phyloP scores from a whole-genome alignment of 1,140 invertebrate species.

The Tachypleus tridentatus region DNA sequence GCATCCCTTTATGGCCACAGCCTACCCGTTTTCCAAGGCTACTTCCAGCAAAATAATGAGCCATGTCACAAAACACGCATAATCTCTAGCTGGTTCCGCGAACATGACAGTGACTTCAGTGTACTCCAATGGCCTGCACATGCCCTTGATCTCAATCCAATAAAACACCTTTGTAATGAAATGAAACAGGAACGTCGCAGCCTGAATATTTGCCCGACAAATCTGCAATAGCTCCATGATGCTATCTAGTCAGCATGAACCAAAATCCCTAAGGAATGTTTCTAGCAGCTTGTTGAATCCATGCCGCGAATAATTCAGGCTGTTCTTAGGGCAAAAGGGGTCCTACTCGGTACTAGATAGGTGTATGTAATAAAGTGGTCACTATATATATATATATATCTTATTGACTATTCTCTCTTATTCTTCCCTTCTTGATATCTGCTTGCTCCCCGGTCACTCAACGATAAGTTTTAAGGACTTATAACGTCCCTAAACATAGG shows the following conservation, averaged over 20 bases:
- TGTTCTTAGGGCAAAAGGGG: no score
- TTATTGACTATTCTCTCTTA: no score
- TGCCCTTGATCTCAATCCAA: conserved; percentile 1
- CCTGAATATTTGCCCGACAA: conserved; percentile 7
- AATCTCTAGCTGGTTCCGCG: neutral
- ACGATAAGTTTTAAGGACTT: no score
- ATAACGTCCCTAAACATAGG: no score
- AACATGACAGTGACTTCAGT: neutral
- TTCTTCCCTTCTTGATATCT: no score
- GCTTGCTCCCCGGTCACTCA: no score
- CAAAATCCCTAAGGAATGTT: neutral
- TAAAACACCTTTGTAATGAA: neutral
- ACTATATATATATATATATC: no score
- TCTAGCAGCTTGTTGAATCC: no score
- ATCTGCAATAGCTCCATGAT: conserved; percentile 7
- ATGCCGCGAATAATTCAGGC: no score
- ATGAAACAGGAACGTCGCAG: neutral
- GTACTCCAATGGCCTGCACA: neutral
- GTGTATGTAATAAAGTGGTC: no score
- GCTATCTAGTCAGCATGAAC: conserved; percentile 11
- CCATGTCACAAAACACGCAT: neutral
- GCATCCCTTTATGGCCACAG: conserved; percentile 6
- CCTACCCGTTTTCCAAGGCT: conserved; percentile 1
- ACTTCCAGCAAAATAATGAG: conserved; percentile 11
- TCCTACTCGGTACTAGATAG: no score